phyloP scores from a whole-genome alignment of 2,113 vertebrate species.

The Corythornis cristatus region DNA sequence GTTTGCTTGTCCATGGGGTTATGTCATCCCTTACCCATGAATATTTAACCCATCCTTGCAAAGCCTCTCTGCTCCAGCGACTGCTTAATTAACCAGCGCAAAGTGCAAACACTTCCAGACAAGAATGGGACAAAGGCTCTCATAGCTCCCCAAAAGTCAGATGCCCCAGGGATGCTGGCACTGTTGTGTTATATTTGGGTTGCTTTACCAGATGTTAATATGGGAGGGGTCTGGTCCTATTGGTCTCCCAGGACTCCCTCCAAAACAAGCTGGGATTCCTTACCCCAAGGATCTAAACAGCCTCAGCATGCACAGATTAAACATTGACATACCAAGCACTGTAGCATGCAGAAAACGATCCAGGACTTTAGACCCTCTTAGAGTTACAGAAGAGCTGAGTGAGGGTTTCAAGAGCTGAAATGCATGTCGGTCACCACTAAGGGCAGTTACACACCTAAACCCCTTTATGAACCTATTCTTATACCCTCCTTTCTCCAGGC shows the following conservation, averaged over 20 bases:
- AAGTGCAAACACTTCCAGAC: neutral
- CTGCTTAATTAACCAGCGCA: neutral
- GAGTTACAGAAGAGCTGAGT: neutral
- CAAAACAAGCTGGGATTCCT: neutral
- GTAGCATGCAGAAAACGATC: neutral
- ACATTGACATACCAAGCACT: slow-evolving; percentile 13
- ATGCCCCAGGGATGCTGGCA: neutral
- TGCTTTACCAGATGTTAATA: neutral
- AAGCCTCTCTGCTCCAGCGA: neutral
- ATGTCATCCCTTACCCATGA: neutral
- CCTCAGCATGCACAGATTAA: neutral
- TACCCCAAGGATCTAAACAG: neutral
- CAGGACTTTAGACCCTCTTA: slow-evolving; percentile 28
- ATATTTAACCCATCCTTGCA: neutral
- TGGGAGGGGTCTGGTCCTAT: neutral
- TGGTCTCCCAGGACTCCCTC: neutral
- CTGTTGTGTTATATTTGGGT: neutral
- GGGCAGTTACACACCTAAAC: neutral
- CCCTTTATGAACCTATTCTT: neutral
- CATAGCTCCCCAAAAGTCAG: neutral
- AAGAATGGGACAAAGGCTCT: neutral
- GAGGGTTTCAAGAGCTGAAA: neutral
- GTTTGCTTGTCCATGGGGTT: neutral
- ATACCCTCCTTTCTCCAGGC: neutral
- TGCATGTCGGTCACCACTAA: fast-evolving